Evolutionary conservation across 2,797 vertebrate species (phyloP).

Genomic region (Rhynchonycteris naso): DNA sequence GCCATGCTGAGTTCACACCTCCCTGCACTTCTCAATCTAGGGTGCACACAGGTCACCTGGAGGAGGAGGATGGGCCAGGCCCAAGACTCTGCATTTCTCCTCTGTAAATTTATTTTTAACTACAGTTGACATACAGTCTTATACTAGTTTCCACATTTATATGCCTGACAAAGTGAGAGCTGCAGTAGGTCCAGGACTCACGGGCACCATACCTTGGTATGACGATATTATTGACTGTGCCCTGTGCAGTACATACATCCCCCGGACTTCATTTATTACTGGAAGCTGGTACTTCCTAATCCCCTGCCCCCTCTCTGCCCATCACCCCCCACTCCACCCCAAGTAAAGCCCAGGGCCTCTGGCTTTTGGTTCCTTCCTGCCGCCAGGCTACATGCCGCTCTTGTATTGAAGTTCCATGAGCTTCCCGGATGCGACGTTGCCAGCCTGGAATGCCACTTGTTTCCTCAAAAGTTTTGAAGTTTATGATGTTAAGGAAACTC

Average conservation of each 20-base stretch:
- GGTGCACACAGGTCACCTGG: background rate
- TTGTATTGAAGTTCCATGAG: background rate
- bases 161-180: background rate
- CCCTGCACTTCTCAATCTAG: accelerated
- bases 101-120: background rate
- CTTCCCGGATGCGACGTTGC: background rate
- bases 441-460: background rate
- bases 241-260: background rate
- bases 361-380: background rate
- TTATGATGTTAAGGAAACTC: background rate
- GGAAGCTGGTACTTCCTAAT: accelerated
- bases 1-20: too few relatives aligned
- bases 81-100: background rate
- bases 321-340: background rate
- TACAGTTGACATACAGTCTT: background rate
- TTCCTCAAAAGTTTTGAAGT: background rate
- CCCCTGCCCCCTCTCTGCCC: background rate
- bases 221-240: background rate
- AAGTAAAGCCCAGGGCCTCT: accelerated
- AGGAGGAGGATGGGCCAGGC: background rate
- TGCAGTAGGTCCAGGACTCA: accelerated
- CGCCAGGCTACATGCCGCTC: too few relatives aligned
- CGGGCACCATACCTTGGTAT: accelerated
- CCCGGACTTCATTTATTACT: background rate
- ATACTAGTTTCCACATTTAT: too few relatives aligned